Percentiles rank a stretch among this genome's conserved stretches.
Evolutionary conservation across 2,888 invertebrate species (phyloP).

Genomic region (Trachelus troglodyta): DNA sequence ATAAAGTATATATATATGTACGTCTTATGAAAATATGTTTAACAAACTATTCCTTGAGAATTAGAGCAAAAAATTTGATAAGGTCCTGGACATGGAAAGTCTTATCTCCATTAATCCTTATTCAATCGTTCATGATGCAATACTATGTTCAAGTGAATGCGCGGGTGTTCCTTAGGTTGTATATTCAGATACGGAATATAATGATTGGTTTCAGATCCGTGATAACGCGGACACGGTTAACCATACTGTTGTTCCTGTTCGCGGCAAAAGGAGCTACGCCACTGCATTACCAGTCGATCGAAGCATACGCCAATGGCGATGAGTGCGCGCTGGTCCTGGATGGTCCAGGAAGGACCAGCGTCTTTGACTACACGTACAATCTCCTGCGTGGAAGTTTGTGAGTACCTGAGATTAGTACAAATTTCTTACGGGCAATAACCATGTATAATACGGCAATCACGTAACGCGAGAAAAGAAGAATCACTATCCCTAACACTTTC

Average conservation of each 20-base stretch:
- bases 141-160: neutral
- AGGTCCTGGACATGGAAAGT: neutral
- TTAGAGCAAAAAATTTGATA: neutral
- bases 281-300: constrained; percentile 56
- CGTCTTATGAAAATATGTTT: neutral
- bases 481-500: neutral
- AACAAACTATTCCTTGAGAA: neutral
- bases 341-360: constrained; percentile 82
- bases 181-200: neutral
- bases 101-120: neutral
- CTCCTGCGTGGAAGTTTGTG: constrained; percentile 83
- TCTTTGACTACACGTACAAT: constrained; percentile 88
- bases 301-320: constrained; percentile 58
- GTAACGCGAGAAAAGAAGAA: neutral
- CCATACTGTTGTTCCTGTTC: constrained; percentile 36
- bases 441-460: neutral
- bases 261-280: constrained; percentile 26
- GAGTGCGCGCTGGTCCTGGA: constrained; percentile 85
- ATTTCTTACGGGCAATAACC: neutral
- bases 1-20: neutral
- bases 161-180: neutral
- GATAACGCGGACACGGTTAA: constrained; percentile 41
- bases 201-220: constrained; percentile 42
- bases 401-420: constrained; percentile 66
- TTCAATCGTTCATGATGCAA: neutral